phyloP scores from a whole-genome alignment of 64 coral and sea anemone genomes.

The Montipora efflorescens region DNA sequence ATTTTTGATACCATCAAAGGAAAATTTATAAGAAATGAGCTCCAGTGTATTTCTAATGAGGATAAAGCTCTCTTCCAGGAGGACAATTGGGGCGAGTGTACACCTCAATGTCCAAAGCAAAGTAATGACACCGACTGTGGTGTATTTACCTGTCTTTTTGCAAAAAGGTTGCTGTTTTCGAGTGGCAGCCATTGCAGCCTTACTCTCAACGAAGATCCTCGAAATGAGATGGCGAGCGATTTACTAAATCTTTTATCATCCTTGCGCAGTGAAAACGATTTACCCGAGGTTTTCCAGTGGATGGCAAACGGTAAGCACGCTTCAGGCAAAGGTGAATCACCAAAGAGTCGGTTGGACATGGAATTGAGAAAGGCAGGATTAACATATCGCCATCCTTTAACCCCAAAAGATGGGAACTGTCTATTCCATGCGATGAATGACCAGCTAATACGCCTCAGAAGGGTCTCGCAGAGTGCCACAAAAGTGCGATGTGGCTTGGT shows the following conservation, averaged over 20 bases:
- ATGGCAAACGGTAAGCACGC: background rate
- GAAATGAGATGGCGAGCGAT: background rate
- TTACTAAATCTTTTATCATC: background rate
- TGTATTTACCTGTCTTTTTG: background rate
- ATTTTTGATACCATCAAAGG: constrained; percentile 25
- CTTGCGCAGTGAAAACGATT: background rate
- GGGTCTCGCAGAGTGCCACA: background rate
- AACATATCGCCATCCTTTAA: background rate
- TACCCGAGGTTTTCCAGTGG: background rate
- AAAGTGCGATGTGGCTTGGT: too few species aligned
- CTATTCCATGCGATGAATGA: constrained; percentile 30
- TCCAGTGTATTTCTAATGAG: background rate
- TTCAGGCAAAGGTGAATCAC: background rate
- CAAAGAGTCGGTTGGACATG: background rate
- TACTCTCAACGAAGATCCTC: background rate
- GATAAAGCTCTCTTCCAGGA: background rate
- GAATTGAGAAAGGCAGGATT: too few species aligned
- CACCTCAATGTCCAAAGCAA: background rate
- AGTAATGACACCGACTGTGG: background rate
- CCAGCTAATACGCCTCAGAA: background rate
- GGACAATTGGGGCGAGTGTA: background rate
- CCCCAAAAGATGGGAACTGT: background rate
- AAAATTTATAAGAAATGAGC: constrained; percentile 11
- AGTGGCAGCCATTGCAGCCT: background rate
- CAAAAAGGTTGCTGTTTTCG: background rate